Conservation (phyloP, 2,888 invertebrate species). For the Limnephilus lunatus region DNA sequence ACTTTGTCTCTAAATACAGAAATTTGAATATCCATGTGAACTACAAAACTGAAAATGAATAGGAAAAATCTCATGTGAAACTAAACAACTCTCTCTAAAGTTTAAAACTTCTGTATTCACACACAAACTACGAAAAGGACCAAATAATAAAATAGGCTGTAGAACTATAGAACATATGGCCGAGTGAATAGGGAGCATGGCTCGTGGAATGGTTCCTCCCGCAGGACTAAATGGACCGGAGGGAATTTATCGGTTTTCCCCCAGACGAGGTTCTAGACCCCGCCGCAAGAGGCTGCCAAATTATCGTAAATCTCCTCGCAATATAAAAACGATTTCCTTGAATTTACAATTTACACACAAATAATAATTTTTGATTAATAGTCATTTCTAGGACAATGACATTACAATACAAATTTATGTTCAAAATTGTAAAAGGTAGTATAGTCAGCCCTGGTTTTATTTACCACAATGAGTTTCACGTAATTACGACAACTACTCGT, state of each 20-base stretch:
- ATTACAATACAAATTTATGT: too few species aligned
- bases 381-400: too few species aligned
- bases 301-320: not conserved
- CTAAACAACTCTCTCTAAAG: not conserved
- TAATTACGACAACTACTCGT: too few species aligned
- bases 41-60: not conserved
- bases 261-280: constrained; percentile 27
- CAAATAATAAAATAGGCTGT: not conserved
- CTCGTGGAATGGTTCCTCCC: constrained; percentile 7
- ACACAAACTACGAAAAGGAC: not conserved
- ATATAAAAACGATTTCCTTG: not conserved
- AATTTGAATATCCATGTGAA: not conserved
- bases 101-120: not conserved
- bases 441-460: too few species aligned
- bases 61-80: not conserved
- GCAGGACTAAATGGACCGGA: not conserved
- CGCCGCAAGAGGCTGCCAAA: not conserved
- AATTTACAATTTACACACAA: not conserved
- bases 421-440: too few species aligned
- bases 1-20: too few species aligned
- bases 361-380: not conserved
- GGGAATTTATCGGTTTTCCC: constrained; percentile 28
- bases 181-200: not conserved
- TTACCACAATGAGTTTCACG: too few species aligned
- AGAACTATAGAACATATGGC: not conserved